These are phyloP conservation scores for Sciurus carolinensis DNA, from an alignment of 2,797 vertebrate genomes.

Conservation along the genomic window DNA sequence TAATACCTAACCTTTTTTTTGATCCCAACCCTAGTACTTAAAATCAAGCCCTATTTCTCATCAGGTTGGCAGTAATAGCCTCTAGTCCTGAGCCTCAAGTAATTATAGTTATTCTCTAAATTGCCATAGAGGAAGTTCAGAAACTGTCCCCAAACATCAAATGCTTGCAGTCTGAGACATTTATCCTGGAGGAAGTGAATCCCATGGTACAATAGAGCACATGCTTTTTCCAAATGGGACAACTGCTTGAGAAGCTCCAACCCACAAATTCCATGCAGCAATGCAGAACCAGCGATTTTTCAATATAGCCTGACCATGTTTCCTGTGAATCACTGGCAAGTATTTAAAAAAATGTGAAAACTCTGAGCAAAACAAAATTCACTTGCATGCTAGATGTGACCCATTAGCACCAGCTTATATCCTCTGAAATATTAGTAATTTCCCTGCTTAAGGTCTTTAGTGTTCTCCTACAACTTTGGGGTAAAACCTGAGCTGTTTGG, in stretches of 20 bases:
- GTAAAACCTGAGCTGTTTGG: neutral
- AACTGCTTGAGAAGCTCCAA: neutral
- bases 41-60: neutral
- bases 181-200: neutral
- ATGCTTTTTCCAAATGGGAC: neutral
- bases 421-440: neutral
- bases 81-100: neutral
- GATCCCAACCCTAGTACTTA: neutral
- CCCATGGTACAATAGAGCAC: neutral
- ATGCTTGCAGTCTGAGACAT: neutral
- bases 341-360: conserved; percentile 39
- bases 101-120: neutral
- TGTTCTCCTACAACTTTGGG: neutral
- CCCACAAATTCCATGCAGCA: neutral
- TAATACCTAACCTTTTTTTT: neutral
- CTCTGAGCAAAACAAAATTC: conserved; percentile 11
- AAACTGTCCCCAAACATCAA: neutral
- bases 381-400: neutral
- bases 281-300: neutral
- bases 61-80: neutral
- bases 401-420: neutral
- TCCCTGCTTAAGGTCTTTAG: neutral
- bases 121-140: neutral
- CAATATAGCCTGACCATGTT: neutral
- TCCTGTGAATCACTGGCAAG: neutral